Conservation (phyloP, 2,113 vertebrate genomes). For the Trichechus manatus region DNA sequence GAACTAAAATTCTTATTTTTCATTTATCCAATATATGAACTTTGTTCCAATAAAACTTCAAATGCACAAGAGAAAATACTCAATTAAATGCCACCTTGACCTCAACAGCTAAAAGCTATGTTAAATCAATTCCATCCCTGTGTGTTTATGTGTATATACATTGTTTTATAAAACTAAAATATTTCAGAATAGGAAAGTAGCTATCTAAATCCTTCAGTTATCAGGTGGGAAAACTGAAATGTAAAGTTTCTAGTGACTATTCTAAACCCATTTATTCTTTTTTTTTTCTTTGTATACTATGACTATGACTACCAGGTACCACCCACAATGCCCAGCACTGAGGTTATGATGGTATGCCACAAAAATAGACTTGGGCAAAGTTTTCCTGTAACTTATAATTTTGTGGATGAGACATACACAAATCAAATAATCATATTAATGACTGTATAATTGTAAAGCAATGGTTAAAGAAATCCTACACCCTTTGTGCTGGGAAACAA, state of each 20-base stretch:
- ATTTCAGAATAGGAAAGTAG: background rate
- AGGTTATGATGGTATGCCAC: background rate
- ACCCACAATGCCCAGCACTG: background rate
- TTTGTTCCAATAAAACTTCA: slow-evolving; percentile 5
- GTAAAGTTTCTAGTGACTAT: background rate
- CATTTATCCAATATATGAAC: background rate
- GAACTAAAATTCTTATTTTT: background rate
- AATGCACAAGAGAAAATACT: background rate
- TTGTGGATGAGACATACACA: background rate
- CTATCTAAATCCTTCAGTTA: background rate
- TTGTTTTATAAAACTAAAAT: background rate
- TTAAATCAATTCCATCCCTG: background rate
- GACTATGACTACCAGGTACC: background rate
- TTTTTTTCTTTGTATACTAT: background rate
- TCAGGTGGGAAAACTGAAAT: background rate
- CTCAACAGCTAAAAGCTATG: background rate
- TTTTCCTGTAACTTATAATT: background rate
- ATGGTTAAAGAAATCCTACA: too few relatives aligned
- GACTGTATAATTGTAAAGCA: too few relatives aligned
- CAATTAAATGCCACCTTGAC: background rate
- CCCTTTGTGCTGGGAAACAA: too few relatives aligned
- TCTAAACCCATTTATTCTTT: background rate
- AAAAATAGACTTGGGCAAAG: background rate
- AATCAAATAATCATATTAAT: background rate
- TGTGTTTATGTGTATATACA: background rate